phyloP scores from a whole-genome alignment of 2,113 vertebrate genomes.

The Choloepus hoffmanni region DNA sequence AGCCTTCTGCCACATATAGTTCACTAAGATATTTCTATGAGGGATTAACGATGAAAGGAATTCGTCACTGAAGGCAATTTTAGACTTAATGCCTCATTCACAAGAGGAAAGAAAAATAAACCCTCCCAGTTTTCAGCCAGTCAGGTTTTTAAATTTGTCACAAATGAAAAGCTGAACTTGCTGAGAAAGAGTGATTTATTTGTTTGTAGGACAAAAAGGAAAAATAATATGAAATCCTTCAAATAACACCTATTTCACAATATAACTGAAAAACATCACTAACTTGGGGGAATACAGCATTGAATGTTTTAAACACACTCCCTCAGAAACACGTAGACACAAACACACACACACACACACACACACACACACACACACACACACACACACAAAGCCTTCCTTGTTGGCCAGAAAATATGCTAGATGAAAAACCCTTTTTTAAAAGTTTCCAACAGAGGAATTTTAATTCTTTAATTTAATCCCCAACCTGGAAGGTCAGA shows the following conservation, averaged over 20 bases:
- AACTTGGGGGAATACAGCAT: neutral
- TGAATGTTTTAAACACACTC: neutral
- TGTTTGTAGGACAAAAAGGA: constrained; percentile 47
- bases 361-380: neutral
- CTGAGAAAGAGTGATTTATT: constrained; percentile 48
- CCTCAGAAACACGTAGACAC: neutral
- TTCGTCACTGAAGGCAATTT: constrained; percentile 61
- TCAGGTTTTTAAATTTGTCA: constrained; percentile 49
- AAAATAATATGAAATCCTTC: constrained; percentile 5
- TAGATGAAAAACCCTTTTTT: neutral
- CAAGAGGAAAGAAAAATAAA: constrained; percentile 56
- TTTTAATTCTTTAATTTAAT: neutral
- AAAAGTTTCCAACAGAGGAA: neutral
- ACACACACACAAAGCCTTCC: neutral
- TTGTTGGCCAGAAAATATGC: neutral
- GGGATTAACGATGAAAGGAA: constrained; percentile 48
- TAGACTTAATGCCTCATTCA: constrained; percentile 53
- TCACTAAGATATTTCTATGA: constrained; percentile 36
- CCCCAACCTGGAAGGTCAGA: neutral
- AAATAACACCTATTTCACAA: constrained; percentile 46
- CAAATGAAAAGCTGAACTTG: constrained; percentile 47
- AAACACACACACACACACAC: neutral
- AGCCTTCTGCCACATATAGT: neutral
- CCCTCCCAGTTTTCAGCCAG: constrained; percentile 25
- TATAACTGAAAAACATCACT: constrained; percentile 11